These are phyloP conservation scores for Podarcis muralis DNA, from an alignment of 2,113 vertebrate genomes.

Conservation along the genomic window DNA sequence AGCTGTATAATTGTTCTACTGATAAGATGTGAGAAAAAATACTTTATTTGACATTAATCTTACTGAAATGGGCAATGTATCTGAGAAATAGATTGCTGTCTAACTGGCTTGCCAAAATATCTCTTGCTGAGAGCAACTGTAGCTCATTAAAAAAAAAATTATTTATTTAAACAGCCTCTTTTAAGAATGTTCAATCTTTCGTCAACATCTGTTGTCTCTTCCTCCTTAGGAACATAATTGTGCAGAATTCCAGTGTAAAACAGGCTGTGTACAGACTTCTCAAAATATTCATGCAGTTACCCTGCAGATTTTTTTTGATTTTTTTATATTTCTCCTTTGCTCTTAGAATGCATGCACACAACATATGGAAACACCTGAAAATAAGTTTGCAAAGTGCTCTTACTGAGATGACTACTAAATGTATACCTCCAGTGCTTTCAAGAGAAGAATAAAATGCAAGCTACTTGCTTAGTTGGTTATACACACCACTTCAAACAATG, in stretches of 20 bases:
- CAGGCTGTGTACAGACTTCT: slow-evolving; percentile 62
- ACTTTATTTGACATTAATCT: slow-evolving; percentile 70
- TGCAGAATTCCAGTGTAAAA: slow-evolving; percentile 62
- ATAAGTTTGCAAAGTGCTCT: slow-evolving; percentile 39
- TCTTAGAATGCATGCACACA: slow-evolving; percentile 52
- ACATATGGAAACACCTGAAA: slow-evolving; percentile 61
- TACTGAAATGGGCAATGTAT: slow-evolving; percentile 68
- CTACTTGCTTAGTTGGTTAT: slow-evolving; percentile 1
- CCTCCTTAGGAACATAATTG: slow-evolving; percentile 64
- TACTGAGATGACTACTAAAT: slow-evolving; percentile 26
- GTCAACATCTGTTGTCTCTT: slow-evolving; percentile 67
- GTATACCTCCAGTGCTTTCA: neutral
- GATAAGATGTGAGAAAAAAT: slow-evolving; percentile 65
- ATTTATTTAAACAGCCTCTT: slow-evolving; percentile 38
- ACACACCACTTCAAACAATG: slow-evolving; percentile 1
- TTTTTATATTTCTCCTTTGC: slow-evolving; percentile 45
- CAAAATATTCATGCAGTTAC: slow-evolving; percentile 57
- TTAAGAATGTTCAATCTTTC: slow-evolving; percentile 68
- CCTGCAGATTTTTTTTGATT: slow-evolving; percentile 65
- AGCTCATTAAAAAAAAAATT: slow-evolving; percentile 21
- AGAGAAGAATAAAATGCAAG: neutral
- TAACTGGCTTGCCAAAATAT: slow-evolving; percentile 61
- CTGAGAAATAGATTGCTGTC: slow-evolving; percentile 63
- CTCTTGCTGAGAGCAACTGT: slow-evolving; percentile 47
- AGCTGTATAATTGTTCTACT: slow-evolving; percentile 63